Evolutionary conservation across 2,888 invertebrate genomes (phyloP).

Genomic region (Sminthurinus aureus): DNA sequence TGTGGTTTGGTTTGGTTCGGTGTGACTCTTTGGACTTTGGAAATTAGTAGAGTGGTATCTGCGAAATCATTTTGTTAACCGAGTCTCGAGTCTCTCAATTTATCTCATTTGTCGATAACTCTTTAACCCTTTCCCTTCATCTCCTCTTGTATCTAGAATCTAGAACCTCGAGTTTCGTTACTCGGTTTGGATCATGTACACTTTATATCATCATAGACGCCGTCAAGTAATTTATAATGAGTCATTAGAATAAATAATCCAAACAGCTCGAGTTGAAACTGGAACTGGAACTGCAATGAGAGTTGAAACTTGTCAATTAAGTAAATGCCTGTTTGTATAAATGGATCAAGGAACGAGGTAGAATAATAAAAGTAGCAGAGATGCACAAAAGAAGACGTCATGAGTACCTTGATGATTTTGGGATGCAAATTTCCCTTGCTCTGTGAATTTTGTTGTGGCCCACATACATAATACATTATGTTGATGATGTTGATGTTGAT

Average conservation of each 20-base stretch:
- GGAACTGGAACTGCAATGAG: not conserved
- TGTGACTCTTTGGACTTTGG: constrained; percentile 17
- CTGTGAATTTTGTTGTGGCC: no score
- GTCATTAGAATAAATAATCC: constrained; percentile 35
- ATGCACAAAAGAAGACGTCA: not conserved
- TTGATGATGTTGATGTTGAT: no score
- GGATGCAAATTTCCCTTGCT: no score
- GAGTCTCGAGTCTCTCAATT: no score
- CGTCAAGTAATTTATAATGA: constrained; percentile 26
- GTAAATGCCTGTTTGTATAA: no score
- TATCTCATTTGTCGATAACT: not conserved
- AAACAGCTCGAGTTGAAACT: constrained; percentile 27
- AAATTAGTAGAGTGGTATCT: constrained; percentile 32
- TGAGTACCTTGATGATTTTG: no score
- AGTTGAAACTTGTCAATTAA: not conserved
- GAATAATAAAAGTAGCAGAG: not conserved
- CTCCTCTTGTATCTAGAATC: not conserved
- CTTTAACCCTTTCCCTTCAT: not conserved
- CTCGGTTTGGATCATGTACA: no score
- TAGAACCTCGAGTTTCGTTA: no score
- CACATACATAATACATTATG: no score
- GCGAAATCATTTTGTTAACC: not conserved
- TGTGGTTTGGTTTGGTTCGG: not conserved
- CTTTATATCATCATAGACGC: not conserved
- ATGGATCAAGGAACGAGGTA: not conserved